Conservation (phyloP, 2,113 vertebrate genomes). For the Rhagologus leucostigma region DNA sequence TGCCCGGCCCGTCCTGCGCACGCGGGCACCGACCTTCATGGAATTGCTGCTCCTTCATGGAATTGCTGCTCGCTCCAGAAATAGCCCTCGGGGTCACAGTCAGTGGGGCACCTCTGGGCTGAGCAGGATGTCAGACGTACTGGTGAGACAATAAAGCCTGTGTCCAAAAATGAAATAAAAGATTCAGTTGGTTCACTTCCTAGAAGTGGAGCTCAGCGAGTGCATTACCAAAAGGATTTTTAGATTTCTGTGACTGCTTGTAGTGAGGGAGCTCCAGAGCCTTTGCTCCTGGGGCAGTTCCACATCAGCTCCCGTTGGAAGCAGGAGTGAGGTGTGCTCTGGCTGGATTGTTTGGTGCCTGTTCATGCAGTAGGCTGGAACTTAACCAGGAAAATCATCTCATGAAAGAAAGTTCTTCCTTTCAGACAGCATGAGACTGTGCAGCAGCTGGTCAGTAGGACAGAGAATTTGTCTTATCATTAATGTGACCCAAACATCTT, state of each 20-base stretch:
- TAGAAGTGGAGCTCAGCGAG: not conserved
- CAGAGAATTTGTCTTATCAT: not conserved
- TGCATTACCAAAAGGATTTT: rapidly evolving
- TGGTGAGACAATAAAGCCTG: not conserved
- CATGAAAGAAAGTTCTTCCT: not conserved
- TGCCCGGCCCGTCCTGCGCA: not conserved
- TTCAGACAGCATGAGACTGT: not conserved
- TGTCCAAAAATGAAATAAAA: not conserved
- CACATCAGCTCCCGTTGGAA: not conserved
- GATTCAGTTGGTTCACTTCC: not conserved
- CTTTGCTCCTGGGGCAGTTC: not conserved
- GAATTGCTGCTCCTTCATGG: not conserved
- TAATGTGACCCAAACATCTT: not conserved
- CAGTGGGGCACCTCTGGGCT: not conserved
- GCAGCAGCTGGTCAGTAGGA: not conserved
- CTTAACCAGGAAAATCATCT: not conserved
- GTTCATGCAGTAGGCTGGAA: not conserved
- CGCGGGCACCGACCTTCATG: not conserved
- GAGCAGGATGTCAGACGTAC: not conserved
- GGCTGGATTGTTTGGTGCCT: not conserved
- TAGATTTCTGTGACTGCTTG: not conserved
- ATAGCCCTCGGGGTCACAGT: not conserved
- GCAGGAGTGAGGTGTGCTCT: not conserved
- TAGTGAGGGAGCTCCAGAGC: not conserved
- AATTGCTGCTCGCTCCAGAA: not conserved